Percentiles rank a stretch among this genome's conserved stretches.
These are phyloP conservation scores for Salarias fasciatus DNA, from an alignment of 2,797 vertebrate species.

Conservation along the genomic window DNA sequence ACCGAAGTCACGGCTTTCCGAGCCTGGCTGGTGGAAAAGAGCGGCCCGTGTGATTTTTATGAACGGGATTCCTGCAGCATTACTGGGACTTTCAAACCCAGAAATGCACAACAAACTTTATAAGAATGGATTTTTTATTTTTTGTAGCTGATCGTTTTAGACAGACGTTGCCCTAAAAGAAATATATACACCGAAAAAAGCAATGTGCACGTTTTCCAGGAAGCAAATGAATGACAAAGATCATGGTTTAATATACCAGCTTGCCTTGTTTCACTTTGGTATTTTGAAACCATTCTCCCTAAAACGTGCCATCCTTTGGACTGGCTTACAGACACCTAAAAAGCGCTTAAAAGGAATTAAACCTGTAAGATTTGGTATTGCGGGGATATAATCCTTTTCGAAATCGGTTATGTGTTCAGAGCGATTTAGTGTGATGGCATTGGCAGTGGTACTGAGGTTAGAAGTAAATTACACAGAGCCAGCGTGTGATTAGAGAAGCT, in stretches of 20 bases:
- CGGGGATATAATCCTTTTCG: slow-evolving; percentile 17
- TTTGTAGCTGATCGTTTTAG: slow-evolving; percentile 19
- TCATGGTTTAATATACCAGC: background rate
- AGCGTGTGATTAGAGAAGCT: slow-evolving; percentile 66
- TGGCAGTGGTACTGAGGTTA: slow-evolving; percentile 37
- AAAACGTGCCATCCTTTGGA: background rate
- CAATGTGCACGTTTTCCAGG: background rate
- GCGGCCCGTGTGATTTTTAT: slow-evolving; percentile 51
- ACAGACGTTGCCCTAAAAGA: slow-evolving; percentile 2
- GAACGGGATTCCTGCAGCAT: slow-evolving; percentile 54
- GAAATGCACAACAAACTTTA: slow-evolving; percentile 11
- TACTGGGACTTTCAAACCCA: slow-evolving; percentile 37
- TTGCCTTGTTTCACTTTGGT: background rate
- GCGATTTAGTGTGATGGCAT: slow-evolving; percentile 43
- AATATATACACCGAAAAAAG: no score
- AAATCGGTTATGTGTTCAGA: slow-evolving; percentile 15
- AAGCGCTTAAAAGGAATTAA: background rate
- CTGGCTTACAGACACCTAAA: no score
- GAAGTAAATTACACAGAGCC: slow-evolving; percentile 66
- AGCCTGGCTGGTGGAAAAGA: slow-evolving; percentile 54
- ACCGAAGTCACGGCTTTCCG: slow-evolving; percentile 62
- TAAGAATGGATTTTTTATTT: slow-evolving; percentile 1
- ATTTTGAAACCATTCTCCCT: background rate
- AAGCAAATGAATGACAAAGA: background rate
- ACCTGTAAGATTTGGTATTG: background rate